Base-by-base conservation (phyloP, 2,888 invertebrate species). In the Pristionchus exspectatus region DNA sequence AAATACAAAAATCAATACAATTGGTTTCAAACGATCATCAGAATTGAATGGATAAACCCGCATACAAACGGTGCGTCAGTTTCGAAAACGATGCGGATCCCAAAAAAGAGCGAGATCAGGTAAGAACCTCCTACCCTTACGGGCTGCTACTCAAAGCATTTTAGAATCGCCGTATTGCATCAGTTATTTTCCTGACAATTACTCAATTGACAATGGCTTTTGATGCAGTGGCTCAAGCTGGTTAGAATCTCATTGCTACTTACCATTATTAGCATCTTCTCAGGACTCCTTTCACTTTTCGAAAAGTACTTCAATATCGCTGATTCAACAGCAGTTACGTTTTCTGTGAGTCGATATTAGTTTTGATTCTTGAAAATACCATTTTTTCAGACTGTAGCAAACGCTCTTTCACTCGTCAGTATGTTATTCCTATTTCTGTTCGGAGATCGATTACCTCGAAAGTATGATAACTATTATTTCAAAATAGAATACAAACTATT, bases 381-480 rank as follows among this genome's bases (percentile, higher is more conserved):
- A 33, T 2, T 33, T 38, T 56, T 54, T 30, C 56, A 56, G 54
- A 84, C 84, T 4, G 84, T 84, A 5, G 54, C 59, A 56, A 84
- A 30, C 33, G 38, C 44, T 1, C 77, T 77, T n/a, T 38, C 38
- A n/a, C n/a, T 77, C 16, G 33, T 77, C 33, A 77, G 77, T 10
- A 77, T 77, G 77, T 5, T 77, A 16, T 84, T 84, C 9, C 30
- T 84, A n/a, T 84, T 54, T 16, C 54, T 84, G 10, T 84, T 84
- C 33, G 84, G 84, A n/a, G 84, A 84, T 84, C 84, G 84, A 84
- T 56, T 84, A 30, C 54, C 54, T 2, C 27, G 84, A n/a, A 84
- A 84, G 84, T 84, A 0, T 18, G 84, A n/a, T 16, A 50, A 50
- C 54, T 18, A 56, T 44, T 44, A 27, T 24, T 69, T 27, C 2